Evolutionary conservation across 2,113 vertebrate species (phyloP), one percentile per base, ranked within the genome.

Genomic region (Mustela nigripes): DNA sequence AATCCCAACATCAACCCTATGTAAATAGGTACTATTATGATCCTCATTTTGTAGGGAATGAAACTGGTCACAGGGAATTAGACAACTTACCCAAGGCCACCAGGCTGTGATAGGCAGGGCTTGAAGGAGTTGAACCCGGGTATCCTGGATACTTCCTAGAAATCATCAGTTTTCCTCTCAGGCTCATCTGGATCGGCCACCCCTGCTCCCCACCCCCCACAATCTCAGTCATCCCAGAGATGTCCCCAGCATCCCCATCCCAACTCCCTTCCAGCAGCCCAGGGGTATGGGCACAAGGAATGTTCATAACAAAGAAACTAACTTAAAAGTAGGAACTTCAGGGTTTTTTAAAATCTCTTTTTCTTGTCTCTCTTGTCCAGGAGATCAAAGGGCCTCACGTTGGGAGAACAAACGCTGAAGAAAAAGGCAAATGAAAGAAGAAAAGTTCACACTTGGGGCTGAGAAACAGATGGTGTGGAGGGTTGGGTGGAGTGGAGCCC

Each of bases 401-500:
- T n/a, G 98, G 94, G 98, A 97, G 98, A 98, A 98, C 99, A 99
- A 99, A 99, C 48, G 98, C 97, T 98, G 63, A 96, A 92, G 97
- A 89, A 94, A 97, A 94, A 97, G 62, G 89, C 81, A 95, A 97
- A 94, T 69, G 93, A 95, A 92, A 96, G 94, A 98, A 97, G 71
- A 90, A 95, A 96, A 97, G 98, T 98, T 98, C 98, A 98, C 98
- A 98, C 98, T 98, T 63, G 71, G 95, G 96, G 95, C 97, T 98
- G 94, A 98, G 98, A 98, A 98, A 97, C 99, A 99, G 98, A 99
- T 99, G 99, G 98, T 91, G 69, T n/a, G 12, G 81, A 96, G 83
- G 58, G 76, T 74, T 60, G 79, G 90, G 88, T 78, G 19, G 7
- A 84, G 6, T 11, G 92, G 78, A 92, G 56, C 53, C 71, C 31